Conservation (phyloP, 92 coral and sea anemone species). For the Epizoanthus rinbou region DNA sequence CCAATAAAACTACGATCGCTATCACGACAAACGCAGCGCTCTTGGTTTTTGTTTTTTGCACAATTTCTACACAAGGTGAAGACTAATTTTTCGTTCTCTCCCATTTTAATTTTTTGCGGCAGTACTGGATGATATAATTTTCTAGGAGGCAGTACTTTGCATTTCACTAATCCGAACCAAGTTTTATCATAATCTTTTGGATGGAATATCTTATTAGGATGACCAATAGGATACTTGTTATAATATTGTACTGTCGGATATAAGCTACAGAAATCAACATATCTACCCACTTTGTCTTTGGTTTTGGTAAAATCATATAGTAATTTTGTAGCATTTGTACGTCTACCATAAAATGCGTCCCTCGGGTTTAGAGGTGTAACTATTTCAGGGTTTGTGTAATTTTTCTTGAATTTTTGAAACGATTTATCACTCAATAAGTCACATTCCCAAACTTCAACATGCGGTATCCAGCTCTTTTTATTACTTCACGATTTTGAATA, state of each 20-base stretch:
- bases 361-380: background rate
- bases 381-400: background rate
- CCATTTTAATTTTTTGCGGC: background rate
- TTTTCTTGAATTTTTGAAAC: background rate
- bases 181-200: too few relatives aligned
- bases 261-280: too few relatives aligned
- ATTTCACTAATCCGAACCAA: background rate
- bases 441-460: conserved; percentile 12
- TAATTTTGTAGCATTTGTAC: conserved; percentile 9
- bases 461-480: background rate
- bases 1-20: background rate
- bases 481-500: background rate
- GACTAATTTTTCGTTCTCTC: background rate
- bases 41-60: too few relatives aligned
- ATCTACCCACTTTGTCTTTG: background rate
- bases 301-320: background rate
- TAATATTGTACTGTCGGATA: conserved; percentile 7
- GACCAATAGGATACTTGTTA: background rate
- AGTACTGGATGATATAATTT: background rate
- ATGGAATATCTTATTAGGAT: background rate
- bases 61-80: background rate
- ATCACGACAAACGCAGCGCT: too few relatives aligned
- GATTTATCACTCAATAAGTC: background rate
- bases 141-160: background rate
- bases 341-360: conserved; percentile 26